Percentiles rank a stretch among this genome's conserved stretches.
Conservation (phyloP, 2,797 vertebrate genomes). For the Phalloptychus januarius region DNA sequence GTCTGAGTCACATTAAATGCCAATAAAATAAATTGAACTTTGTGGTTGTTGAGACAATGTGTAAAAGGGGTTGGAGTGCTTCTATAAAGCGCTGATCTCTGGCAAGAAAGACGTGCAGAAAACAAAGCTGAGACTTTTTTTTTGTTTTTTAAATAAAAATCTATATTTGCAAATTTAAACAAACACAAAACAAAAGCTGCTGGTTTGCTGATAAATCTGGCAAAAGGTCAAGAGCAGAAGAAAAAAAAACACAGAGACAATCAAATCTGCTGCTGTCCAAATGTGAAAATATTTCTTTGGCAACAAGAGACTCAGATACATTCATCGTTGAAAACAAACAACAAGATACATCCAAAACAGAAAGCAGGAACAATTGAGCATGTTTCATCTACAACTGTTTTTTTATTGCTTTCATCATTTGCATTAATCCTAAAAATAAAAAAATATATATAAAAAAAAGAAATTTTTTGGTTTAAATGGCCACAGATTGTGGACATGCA, state of each 20-base stretch:
- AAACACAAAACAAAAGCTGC: slow-evolving; percentile 23
- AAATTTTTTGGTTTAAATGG: slow-evolving; percentile 11
- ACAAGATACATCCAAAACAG: not conserved
- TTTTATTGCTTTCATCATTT: not conserved
- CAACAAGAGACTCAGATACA: slow-evolving; percentile 32
- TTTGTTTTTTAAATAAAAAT: slow-evolving; percentile 15
- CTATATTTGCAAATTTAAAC: slow-evolving; percentile 28
- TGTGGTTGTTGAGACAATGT: not conserved
- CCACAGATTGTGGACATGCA: slow-evolving; percentile 4
- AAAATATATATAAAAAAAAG: not conserved
- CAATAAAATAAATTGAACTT: not conserved
- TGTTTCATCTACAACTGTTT: not conserved
- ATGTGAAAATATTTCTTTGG: slow-evolving; percentile 7
- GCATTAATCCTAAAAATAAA: not conserved
- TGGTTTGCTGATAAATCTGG: slow-evolving; percentile 23
- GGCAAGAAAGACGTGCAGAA: slow-evolving; percentile 5
- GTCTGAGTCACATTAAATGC: not conserved
- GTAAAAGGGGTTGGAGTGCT: not conserved
- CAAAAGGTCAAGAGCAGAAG: slow-evolving; percentile 7
- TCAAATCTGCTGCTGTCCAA: slow-evolving; percentile 7
- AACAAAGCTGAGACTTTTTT: slow-evolving; percentile 27
- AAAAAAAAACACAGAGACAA: slow-evolving; percentile 1
- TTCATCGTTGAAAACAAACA: slow-evolving; percentile 33
- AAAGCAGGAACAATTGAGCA: not conserved
- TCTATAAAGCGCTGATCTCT: slow-evolving; percentile 17